phyloP scores from a whole-genome alignment of 2,797 vertebrate genomes.

The Chlorospingus flavigularis region DNA sequence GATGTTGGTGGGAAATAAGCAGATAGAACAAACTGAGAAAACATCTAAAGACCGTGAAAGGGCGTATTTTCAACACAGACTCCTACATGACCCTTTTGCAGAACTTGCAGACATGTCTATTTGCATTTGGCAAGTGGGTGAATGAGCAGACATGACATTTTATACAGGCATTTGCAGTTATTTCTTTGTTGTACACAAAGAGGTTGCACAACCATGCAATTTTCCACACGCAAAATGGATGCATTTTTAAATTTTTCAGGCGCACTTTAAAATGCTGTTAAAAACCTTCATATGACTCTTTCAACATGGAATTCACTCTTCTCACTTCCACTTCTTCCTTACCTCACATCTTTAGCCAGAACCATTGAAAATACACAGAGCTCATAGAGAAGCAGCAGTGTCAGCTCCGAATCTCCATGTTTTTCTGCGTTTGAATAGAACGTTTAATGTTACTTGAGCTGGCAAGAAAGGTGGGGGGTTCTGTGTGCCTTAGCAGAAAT shows the following conservation, averaged over 20 bases:
- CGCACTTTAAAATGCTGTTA: slow-evolving; percentile 16
- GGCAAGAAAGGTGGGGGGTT: slow-evolving; percentile 33
- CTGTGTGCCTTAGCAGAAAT: slow-evolving; percentile 50
- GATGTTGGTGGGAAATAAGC: background rate
- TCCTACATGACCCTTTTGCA: background rate
- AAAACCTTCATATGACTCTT: slow-evolving; percentile 48
- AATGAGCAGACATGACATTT: slow-evolving; percentile 34
- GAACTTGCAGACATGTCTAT: background rate
- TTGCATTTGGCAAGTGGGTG: slow-evolving; percentile 36
- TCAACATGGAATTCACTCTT: slow-evolving; percentile 51
- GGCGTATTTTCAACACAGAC: background rate
- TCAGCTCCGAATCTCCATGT: slow-evolving; percentile 13
- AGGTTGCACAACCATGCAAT: background rate
- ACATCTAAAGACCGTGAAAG: background rate
- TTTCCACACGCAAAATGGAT: background rate
- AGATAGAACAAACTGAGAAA: slow-evolving; percentile 8
- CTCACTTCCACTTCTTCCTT: slow-evolving; percentile 49
- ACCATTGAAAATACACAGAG: slow-evolving; percentile 45
- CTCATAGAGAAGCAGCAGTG: slow-evolving; percentile 27
- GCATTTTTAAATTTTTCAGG: slow-evolving; percentile 7
- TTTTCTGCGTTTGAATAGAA: slow-evolving; percentile 59
- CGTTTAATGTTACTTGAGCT: slow-evolving; percentile 62
- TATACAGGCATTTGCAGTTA: background rate
- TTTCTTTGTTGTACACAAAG: background rate
- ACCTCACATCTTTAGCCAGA: slow-evolving; percentile 55